These are phyloP conservation scores for Sebastes taczanowskii DNA, from an alignment of 2,797 vertebrate species.

Conservation along the genomic window DNA sequence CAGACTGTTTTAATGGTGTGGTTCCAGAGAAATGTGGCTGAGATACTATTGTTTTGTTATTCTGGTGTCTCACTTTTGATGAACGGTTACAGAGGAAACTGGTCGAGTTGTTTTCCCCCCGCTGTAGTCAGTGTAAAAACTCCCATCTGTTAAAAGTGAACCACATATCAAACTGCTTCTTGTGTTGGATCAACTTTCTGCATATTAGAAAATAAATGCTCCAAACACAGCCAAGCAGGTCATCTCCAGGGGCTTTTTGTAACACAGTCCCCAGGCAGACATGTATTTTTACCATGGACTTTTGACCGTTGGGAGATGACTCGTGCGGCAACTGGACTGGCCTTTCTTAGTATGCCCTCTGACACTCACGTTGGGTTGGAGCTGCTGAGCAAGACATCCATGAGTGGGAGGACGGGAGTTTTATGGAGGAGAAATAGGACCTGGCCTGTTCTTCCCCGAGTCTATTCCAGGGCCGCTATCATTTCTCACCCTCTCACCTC, in stretches of 20 bases:
- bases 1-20: background rate
- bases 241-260: slow-evolving; percentile 46
- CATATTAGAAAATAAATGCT: slow-evolving; percentile 1
- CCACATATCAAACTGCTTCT: background rate
- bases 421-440: slow-evolving; percentile 73
- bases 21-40: background rate
- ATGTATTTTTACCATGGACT: slow-evolving; percentile 71
- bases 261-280: slow-evolving; percentile 28
- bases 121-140: background rate
- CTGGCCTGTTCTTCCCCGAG: slow-evolving; percentile 61
- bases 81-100: background rate
- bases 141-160: slow-evolving; percentile 6
- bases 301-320: slow-evolving; percentile 45
- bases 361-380: slow-evolving; percentile 38
- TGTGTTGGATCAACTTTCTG: background rate
- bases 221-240: slow-evolving; percentile 31
- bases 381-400: slow-evolving; percentile 70
- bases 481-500: slow-evolving; percentile 70
- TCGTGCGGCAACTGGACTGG: slow-evolving; percentile 45
- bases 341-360: slow-evolving; percentile 40
- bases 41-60: background rate
- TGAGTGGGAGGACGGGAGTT: slow-evolving; percentile 32
- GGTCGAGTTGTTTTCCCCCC: background rate
- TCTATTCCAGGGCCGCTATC: slow-evolving; percentile 76
- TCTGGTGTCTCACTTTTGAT: background rate